phyloP scores from a whole-genome alignment of 2,113 vertebrate genomes.

The Myxocyprinus asiaticus region DNA sequence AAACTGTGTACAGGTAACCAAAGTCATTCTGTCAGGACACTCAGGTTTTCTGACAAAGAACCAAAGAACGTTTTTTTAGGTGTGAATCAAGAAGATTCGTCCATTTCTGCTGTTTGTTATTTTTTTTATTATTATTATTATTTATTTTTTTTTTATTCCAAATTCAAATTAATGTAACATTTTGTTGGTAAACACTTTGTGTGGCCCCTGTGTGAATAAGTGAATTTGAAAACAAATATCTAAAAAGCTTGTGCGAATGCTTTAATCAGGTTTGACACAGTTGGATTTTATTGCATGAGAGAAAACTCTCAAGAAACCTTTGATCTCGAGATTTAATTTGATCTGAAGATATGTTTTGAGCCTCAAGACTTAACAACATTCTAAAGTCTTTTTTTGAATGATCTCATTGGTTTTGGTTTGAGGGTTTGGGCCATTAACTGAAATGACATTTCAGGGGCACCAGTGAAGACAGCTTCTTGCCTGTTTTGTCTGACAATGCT shows the following conservation, averaged over 20 bases:
- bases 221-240: too few species aligned
- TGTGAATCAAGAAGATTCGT: too few species aligned
- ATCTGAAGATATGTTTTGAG: background rate
- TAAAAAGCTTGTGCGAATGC: background rate
- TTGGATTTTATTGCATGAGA: conserved; percentile 19
- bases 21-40: too few species aligned
- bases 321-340: background rate
- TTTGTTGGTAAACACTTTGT: too few species aligned
- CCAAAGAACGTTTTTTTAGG: too few species aligned
- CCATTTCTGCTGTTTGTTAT: too few species aligned
- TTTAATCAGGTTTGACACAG: conserved; percentile 21
- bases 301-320: background rate
- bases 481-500: background rate
- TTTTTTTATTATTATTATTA: too few species aligned
- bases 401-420: background rate
- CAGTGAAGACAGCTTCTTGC: background rate
- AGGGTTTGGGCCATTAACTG: background rate
- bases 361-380: background rate
- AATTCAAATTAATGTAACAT: too few species aligned
- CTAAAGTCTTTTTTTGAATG: background rate
- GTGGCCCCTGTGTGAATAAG: too few species aligned
- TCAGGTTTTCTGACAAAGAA: too few species aligned
- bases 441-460: background rate
- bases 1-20: too few species aligned
- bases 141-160: too few species aligned